These are phyloP conservation scores for Glandiceps talaboti DNA, from an alignment of 53 echinoderm and acorn worm genomes.

Conservation along the genomic window DNA sequence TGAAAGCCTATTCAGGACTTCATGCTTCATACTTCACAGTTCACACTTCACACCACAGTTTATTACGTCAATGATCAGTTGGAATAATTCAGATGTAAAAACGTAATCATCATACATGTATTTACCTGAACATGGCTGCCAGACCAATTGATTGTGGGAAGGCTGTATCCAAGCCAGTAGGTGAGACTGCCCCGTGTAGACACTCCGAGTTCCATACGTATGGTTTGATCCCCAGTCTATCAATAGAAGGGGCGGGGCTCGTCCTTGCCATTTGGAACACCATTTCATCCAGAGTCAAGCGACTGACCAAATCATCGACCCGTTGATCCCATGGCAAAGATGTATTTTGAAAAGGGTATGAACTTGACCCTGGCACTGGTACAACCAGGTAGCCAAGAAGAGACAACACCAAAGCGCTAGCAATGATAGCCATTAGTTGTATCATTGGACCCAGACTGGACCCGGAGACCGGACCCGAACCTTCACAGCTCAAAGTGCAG, in stretches of 20 bases:
- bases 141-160: conserved; percentile 79
- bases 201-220: conserved; percentile 91
- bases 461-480: too few species aligned
- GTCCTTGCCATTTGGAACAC: conserved; percentile 58
- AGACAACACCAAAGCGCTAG: neutral
- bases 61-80: too few species aligned
- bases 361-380: neutral
- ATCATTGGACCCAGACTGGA: too few species aligned
- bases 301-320: conserved; percentile 54
- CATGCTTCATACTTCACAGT: too few species aligned
- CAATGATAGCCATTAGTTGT: neutral
- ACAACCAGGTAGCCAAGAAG: neutral
- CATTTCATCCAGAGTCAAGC: conserved; percentile 70
- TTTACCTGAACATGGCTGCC: conserved; percentile 82
- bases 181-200: conserved; percentile 44
- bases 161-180: conserved; percentile 67
- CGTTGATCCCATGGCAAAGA: conserved; percentile 77
- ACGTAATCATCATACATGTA: too few species aligned
- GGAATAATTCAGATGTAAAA: too few species aligned
- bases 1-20: too few species aligned
- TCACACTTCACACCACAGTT: too few species aligned
- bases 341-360: conserved; percentile 52
- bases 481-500: too few species aligned
- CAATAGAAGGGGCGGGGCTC: conserved; percentile 63
- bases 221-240: conserved; percentile 48